Percentiles rank a stretch among this genome's conserved stretches.
These are phyloP conservation scores for Steromphala cineraria DNA, from an alignment of 2,888 invertebrate genomes.

Conservation along the genomic window DNA sequence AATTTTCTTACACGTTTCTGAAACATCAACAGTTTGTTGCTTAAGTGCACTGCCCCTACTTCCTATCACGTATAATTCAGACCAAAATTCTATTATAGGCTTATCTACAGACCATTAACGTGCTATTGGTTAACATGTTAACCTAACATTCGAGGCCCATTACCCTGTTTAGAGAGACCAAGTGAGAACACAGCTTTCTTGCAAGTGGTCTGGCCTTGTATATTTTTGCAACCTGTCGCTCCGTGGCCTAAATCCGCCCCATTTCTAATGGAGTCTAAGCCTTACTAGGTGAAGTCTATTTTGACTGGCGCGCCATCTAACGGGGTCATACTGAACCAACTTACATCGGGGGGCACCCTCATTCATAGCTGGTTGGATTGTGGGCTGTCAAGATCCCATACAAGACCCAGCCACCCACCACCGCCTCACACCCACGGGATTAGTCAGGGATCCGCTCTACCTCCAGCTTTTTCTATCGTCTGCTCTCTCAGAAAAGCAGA, in stretches of 20 bases:
- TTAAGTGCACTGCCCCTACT: too few relatives aligned
- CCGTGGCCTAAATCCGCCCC: constrained; percentile 4
- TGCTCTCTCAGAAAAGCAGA: not conserved
- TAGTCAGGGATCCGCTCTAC: not conserved
- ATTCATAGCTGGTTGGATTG: constrained; percentile 3
- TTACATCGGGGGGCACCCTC: not conserved
- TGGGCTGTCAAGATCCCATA: not conserved
- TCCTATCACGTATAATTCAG: too few relatives aligned
- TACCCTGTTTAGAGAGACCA: not conserved
- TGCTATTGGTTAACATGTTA: not conserved
- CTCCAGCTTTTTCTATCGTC: not conserved
- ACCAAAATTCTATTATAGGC: too few relatives aligned
- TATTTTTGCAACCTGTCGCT: constrained; percentile 17
- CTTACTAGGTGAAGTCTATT: not conserved
- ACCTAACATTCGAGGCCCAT: not conserved
- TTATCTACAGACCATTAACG: not conserved
- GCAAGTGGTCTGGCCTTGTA: not conserved
- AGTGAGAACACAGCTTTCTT: not conserved
- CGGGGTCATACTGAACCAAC: not conserved
- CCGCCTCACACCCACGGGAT: not conserved
- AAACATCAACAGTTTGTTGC: too few relatives aligned
- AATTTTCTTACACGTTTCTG: too few relatives aligned
- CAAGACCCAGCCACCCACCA: constrained; percentile 1
- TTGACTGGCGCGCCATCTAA: constrained; percentile 11
- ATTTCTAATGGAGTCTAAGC: not conserved